phyloP scores from a whole-genome alignment of 2,797 vertebrate species.

The Glyptemys insculpta region DNA sequence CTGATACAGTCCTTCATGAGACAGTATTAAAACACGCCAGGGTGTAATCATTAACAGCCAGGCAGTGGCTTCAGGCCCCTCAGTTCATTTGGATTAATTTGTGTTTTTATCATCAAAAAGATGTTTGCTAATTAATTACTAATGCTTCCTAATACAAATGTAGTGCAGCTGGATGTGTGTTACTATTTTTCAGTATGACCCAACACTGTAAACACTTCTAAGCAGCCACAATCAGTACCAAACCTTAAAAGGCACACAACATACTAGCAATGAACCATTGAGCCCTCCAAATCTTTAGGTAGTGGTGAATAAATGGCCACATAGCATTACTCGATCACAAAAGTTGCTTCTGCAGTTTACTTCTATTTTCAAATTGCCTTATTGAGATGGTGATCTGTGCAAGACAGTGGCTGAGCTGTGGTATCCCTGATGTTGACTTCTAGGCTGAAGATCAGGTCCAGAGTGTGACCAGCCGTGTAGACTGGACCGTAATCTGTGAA shows the following conservation, averaged over 20 bases:
- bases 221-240: constrained; percentile 38
- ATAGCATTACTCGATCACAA: background rate
- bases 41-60: constrained; percentile 53
- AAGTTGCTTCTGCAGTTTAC: background rate
- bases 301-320: too few relatives aligned
- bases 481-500: too few relatives aligned
- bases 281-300: background rate
- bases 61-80: constrained; percentile 44
- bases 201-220: background rate
- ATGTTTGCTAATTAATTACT: background rate
- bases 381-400: too few relatives aligned
- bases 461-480: too few relatives aligned
- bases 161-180: constrained; percentile 24
- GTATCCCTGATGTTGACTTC: too few relatives aligned
- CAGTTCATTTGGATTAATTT: constrained; percentile 48
- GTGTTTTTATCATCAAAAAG: constrained; percentile 56
- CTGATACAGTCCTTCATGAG: constrained; percentile 44
- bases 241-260: background rate
- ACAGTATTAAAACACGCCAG: constrained; percentile 42
- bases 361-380: background rate
- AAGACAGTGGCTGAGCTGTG: too few relatives aligned
- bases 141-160: constrained; percentile 16
- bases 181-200: background rate
- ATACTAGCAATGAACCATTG: background rate
- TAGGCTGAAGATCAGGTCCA: too few relatives aligned